Conservation (phyloP, 37 sponge, comb jelly and placozoan genomes). For the Diacarnus erythraeanus region DNA sequence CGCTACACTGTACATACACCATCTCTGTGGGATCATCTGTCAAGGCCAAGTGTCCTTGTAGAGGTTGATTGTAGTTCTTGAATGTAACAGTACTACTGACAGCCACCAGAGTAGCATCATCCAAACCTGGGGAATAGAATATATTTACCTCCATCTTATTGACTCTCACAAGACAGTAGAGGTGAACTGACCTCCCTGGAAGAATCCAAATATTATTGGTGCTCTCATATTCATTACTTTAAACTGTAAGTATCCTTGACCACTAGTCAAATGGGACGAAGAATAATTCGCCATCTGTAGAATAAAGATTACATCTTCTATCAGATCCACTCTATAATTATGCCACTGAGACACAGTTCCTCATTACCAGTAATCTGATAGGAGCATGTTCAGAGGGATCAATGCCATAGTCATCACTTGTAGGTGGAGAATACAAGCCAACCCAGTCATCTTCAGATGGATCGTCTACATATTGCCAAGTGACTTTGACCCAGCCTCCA, state of each 20-base stretch:
- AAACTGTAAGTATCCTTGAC: constrained; percentile 40
- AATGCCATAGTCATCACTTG: constrained; percentile 27
- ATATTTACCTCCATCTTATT: background rate
- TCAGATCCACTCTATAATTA: no score
- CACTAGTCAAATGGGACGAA: constrained; percentile 26
- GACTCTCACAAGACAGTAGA: background rate
- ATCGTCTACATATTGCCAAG: constrained; percentile 30
- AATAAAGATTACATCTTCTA: no score
- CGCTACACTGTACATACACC: constrained; percentile 49
- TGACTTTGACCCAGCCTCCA: constrained; percentile 62
- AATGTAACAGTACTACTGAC: constrained; percentile 45
- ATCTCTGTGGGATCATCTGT: constrained; percentile 55
- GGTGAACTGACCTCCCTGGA: constrained; percentile 37
- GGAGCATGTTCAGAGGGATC: constrained; percentile 51
- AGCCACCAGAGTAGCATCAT: constrained; percentile 38
- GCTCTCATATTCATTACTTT: constrained; percentile 61
- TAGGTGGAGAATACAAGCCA: constrained; percentile 68
- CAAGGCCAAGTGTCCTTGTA: constrained; percentile 65
- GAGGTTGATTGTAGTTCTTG: constrained; percentile 63
- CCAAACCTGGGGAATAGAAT: constrained; percentile 1
- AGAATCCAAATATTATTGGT: constrained; percentile 56
- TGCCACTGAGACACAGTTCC: no score
- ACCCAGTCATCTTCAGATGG: constrained; percentile 60
- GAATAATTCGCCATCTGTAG: constrained; percentile 41
- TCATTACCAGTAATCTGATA: constrained; percentile 45